phyloP scores from a whole-genome alignment of 2,888 invertebrate species.

The Lithophane leautieri region DNA sequence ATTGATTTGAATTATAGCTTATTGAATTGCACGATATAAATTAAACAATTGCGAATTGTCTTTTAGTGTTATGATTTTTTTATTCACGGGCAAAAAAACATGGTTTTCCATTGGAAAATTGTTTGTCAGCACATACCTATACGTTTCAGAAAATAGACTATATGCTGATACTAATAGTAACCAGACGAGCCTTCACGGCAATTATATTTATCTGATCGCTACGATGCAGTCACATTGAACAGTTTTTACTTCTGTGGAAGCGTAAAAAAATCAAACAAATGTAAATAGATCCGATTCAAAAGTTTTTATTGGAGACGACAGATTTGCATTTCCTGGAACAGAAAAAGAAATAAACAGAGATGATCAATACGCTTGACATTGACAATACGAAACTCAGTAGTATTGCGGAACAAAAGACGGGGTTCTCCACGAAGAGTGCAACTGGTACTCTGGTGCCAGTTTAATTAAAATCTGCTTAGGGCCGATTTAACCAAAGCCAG shows the following conservation, averaged over 20 bases:
- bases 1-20: not conserved
- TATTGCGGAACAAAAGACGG: constrained; percentile 24
- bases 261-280: constrained; percentile 24
- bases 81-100: too few relatives aligned
- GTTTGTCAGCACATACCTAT: not conserved
- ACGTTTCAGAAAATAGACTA: not conserved
- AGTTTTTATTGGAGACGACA: constrained; percentile 27
- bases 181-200: constrained; percentile 10
- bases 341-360: constrained; percentile 31
- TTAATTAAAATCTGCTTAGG: constrained; percentile 5
- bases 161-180: not conserved
- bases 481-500: too few relatives aligned
- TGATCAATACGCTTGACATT: constrained; percentile 25
- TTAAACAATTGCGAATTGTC: not conserved
- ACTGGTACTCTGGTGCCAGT: constrained; percentile 12
- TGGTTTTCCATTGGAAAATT: not conserved
- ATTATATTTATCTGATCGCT: not conserved
- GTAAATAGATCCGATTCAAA: constrained; percentile 39
- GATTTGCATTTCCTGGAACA: constrained; percentile 49
- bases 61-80: not conserved
- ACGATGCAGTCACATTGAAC: constrained; percentile 2
- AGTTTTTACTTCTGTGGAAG: constrained; percentile 29
- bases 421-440: constrained; percentile 8
- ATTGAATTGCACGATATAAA: not conserved
- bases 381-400: constrained; percentile 11